Percentiles rank a stretch among this genome's conserved stretches.
These are phyloP conservation scores for Sesia bembeciformis DNA, from an alignment of 2,888 invertebrate genomes.

Conservation along the genomic window DNA sequence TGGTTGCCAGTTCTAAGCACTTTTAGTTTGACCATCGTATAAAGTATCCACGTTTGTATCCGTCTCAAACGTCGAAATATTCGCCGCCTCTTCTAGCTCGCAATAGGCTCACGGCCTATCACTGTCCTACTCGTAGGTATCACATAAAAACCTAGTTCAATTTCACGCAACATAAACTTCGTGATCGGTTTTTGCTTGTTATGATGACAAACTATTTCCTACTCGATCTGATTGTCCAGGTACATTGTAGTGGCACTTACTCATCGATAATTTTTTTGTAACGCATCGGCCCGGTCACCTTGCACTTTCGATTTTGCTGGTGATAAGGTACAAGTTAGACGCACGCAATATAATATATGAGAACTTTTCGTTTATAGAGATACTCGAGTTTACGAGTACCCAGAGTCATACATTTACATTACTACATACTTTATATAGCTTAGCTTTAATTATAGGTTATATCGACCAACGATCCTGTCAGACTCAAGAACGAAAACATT, in stretches of 20 bases:
- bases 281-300: slow-evolving; percentile 44
- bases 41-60: too few species aligned
- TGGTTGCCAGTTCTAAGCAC: too few species aligned
- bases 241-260: slow-evolving; percentile 39
- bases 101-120: background rate
- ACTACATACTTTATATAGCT: too few species aligned
- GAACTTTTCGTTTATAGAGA: too few species aligned
- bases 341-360: background rate
- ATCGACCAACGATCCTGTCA: too few species aligned
- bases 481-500: too few species aligned
- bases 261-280: slow-evolving; percentile 44
- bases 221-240: slow-evolving; percentile 46
- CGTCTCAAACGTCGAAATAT: too few species aligned
- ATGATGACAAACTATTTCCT: slow-evolving; percentile 65
- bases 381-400: too few species aligned
- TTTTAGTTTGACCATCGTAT: too few species aligned
- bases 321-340: background rate
- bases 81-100: background rate
- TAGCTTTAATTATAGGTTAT: too few species aligned
- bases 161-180: slow-evolving; percentile 68
- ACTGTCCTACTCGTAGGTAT: background rate
- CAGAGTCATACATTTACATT: too few species aligned
- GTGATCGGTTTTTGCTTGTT: slow-evolving; percentile 57
- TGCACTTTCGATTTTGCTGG: slow-evolving; percentile 57
- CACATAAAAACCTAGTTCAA: slow-evolving; percentile 34